Evolutionary conservation across 2,113 vertebrate species (phyloP), one percentile per base, ranked within the genome.

Genomic region (Aythya baeri): DNA sequence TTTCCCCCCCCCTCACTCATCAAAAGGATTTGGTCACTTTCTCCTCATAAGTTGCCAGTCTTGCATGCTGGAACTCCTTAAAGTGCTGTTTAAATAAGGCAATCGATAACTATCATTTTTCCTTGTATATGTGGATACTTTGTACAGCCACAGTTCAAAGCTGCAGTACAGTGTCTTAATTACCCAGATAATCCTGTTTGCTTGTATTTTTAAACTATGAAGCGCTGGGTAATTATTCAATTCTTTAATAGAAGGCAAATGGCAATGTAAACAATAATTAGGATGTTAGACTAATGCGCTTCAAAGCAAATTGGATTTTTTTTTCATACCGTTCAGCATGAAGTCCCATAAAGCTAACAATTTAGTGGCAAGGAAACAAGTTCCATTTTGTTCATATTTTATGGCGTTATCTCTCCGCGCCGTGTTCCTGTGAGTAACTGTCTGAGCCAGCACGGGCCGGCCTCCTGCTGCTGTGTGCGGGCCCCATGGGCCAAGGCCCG

Each of bases 111-210:
- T 72, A 62, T 96, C 88, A 78, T 95, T 96, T 96, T 73, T 83
- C 65, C 87, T 68, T 46, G 68, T 49, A 3, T 95, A 34, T 78
- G 74, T 41, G 84, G 84, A 89, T 92, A 72, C 93, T 96, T 97
- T 82, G 89, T 50, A 23, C 67, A 97, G 68, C 93, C 97, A 44
- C 83, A 82, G 85, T 95, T 90, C 96, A 97, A 96, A 97, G 95
- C 97, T 97, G 92, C 65, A 91, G 96, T 97, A 94, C 97, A 96
- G 97, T 98, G 96, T 98, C 97, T 98, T 98, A 99, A 99, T 99
- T 98, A 98, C 98, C 97, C 98, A 98, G 97, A 97, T 98, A 98
- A 98, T 98, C 98, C 98, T 98, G 98, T 99, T 99, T 98, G 97
- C 97, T 97, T 98, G 98, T 98, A 98, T 98, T 98, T 98, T 98